These are phyloP conservation scores for Amphiduros pacificus DNA, from an alignment of 2,888 invertebrate genomes.

Conservation along the genomic window DNA sequence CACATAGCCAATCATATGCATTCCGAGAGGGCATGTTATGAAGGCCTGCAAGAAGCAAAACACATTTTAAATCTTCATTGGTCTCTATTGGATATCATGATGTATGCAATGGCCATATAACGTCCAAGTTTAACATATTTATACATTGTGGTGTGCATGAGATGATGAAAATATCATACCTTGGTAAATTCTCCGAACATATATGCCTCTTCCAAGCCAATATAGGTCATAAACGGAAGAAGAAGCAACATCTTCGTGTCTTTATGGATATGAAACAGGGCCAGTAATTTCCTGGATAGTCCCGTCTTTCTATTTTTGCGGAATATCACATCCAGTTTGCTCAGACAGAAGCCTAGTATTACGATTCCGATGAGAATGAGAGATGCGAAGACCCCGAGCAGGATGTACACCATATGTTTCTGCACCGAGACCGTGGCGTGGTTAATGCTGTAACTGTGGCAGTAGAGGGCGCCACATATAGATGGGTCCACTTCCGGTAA, in stretches of 20 bases:
- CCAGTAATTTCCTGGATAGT: constrained; percentile 19
- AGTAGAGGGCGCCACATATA: constrained; percentile 41
- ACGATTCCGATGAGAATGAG: constrained; percentile 39
- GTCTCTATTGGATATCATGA: neutral
- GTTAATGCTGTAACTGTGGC: constrained; percentile 34
- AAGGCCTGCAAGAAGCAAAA: constrained; percentile 40
- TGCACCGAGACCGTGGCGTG: constrained; percentile 16
- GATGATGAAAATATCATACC: constrained; percentile 30
- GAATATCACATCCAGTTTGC: constrained; percentile 37
- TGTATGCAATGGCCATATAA: neutral
- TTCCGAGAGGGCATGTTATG: constrained; percentile 64
- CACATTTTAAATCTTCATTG: neutral
- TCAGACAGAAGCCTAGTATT: constrained; percentile 40
- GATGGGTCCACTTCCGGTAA: neutral
- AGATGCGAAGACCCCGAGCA: constrained; percentile 38
- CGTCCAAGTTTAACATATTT: too few species aligned
- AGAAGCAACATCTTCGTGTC: constrained; percentile 42
- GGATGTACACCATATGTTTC: constrained; percentile 32
- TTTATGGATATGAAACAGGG: constrained; percentile 37
- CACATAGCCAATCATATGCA: constrained; percentile 91
- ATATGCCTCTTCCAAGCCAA: constrained; percentile 45
- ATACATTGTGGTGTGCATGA: neutral
- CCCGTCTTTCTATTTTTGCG: constrained; percentile 19
- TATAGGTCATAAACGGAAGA: constrained; percentile 41
- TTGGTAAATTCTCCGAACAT: constrained; percentile 49